Base-by-base conservation (phyloP, 2,888 invertebrate species). In the Noctuana brunneofusca region DNA sequence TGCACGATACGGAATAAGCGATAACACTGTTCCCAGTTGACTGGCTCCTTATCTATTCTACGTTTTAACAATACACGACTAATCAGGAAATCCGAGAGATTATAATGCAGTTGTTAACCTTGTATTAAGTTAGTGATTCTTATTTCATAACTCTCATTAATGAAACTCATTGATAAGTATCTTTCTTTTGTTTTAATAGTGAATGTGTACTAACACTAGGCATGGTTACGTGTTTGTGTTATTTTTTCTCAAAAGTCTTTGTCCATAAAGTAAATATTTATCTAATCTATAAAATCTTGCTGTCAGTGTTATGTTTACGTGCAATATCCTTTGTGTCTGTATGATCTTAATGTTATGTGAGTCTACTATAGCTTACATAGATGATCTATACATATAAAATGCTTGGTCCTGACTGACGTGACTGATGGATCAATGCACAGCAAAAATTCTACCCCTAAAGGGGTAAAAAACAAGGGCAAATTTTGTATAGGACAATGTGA, bases 21-120 rank as follows among this genome's bases (percentile, higher is more conserved):
- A 62, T 62, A 62, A 56, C 55, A 38, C 43, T 55, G 73, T 80
- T 80, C 76, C 73, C 71, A 75, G 79, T 83, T 80, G 73, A 78
- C 59, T 80, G 79, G 70, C 78, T 69, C 74, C 71, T 76, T 75
- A 75, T 75, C 72, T 66, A 59, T 32, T 57, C 38, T 43, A 14
- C 14, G 38, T 18, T 55, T 54, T 9, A 27, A 24, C 32, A 16
- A 24, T 38, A n/a, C 9, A 12, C 3, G 4, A 20, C 14, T 48
- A 59, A 43, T 48, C 54, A 54, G 54, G 54, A 60, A 60, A 60
- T 32, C 11, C 16, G 24, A 22, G 46, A 20, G 41, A 22, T 54
- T 38, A 49, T 14, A 30, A n/a, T 53, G 32, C 52, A 30, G n/a
- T 54, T 53, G 32, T 41, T 41, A 41, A 41, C 41, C 41, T 41